These are phyloP conservation scores for Pollachius pollachius DNA, from an alignment of 2,113 vertebrate genomes.

Conservation along the genomic window DNA sequence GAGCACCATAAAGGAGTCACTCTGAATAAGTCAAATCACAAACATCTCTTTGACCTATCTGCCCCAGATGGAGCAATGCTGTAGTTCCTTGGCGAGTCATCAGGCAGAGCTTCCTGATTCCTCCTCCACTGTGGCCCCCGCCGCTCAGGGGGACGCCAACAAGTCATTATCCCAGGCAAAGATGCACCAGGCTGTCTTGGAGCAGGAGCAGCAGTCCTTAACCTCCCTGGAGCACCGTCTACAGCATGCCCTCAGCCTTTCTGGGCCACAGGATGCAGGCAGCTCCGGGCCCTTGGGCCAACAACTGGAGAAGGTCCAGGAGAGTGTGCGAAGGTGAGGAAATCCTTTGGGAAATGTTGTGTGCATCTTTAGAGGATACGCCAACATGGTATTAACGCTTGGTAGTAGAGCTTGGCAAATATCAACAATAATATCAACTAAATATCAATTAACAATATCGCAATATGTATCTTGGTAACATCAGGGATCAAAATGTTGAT, in stretches of 20 bases:
- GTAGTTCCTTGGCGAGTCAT: constrained; percentile 79
- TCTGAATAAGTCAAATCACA: too few relatives aligned
- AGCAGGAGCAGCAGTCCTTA: constrained; percentile 75
- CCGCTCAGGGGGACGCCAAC: constrained; percentile 70
- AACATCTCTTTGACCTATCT: not conserved
- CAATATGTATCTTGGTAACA: too few relatives aligned
- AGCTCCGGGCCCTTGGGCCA: constrained; percentile 57
- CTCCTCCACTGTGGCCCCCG: constrained; percentile 58
- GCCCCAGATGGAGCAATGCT: constrained; percentile 82
- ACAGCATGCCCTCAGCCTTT: constrained; percentile 60
- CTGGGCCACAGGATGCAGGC: constrained; percentile 33
- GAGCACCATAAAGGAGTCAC: not conserved
- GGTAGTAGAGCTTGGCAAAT: too few relatives aligned
- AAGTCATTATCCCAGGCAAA: constrained; percentile 66
- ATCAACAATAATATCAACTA: too few relatives aligned
- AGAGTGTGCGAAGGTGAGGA: constrained; percentile 78
- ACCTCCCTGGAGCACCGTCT: constrained; percentile 74
- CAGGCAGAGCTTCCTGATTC: constrained; percentile 78
- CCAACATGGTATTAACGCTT: too few relatives aligned
- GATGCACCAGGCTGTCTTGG: constrained; percentile 70
- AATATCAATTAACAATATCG: too few relatives aligned
- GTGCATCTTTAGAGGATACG: too few relatives aligned
- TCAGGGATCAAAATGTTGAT: too few relatives aligned
- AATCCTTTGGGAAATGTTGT: not conserved
- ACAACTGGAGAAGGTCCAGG: constrained; percentile 80